These are phyloP conservation scores for Drosophila ogumai DNA, from an alignment of 1,140 invertebrate genomes.

Conservation along the genomic window DNA sequence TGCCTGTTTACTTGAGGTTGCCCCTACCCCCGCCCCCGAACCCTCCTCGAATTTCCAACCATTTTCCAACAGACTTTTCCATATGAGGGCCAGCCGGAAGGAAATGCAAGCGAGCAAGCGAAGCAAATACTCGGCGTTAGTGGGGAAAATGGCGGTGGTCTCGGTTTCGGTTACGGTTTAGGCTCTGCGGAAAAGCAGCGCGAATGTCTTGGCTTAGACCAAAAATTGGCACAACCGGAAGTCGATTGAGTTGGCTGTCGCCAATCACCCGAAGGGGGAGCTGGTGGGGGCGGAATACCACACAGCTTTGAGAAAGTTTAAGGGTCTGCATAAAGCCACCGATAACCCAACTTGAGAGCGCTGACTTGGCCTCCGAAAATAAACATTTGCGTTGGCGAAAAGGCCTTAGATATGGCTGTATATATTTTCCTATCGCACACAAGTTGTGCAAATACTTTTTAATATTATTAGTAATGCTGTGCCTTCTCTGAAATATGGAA, in stretches of 20 bases:
- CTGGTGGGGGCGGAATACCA: too few species aligned
- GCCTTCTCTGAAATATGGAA: too few species aligned
- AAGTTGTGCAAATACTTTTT: too few species aligned
- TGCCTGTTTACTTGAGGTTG: constrained; percentile 79
- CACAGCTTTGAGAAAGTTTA: not conserved
- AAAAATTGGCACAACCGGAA: constrained; percentile 77
- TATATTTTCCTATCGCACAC: too few species aligned
- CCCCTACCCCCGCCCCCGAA: not conserved
- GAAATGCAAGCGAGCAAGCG: constrained; percentile 79
- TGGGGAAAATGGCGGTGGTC: not conserved
- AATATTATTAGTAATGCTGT: too few species aligned
- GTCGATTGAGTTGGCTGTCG: constrained; percentile 57
- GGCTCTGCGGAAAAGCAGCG: constrained; percentile 14
- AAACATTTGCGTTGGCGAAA: too few species aligned
- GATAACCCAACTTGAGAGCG: constrained; percentile 1
- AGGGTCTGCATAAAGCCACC: not conserved
- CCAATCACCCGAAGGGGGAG: constrained; percentile 4
- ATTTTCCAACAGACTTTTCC: constrained; percentile 25
- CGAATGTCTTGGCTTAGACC: constrained; percentile 33
- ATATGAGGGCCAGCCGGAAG: constrained; percentile 65
- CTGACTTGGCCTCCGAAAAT: too few species aligned
- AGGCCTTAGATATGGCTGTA: too few species aligned
- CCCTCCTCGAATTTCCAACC: not conserved
- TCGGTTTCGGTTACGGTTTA: constrained; percentile 4
- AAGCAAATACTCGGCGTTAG: constrained; percentile 55